Percentiles rank a stretch among this genome's conserved stretches.
phyloP scores from a whole-genome alignment of 2,113 vertebrate species.

The Sterrhoptilus dennistouni region DNA sequence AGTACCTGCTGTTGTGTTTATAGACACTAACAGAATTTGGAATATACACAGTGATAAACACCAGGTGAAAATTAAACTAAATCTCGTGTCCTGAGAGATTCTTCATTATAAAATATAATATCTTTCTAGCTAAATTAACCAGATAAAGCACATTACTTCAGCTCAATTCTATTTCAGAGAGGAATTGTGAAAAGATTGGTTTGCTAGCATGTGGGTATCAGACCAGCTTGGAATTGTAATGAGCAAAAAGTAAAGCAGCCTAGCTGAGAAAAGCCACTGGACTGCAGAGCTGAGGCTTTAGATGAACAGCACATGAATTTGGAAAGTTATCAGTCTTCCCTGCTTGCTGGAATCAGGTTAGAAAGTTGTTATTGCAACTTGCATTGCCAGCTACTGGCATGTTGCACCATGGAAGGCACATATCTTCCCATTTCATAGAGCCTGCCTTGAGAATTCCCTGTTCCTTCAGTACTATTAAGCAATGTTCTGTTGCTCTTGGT shows the following conservation, averaged over 20 bases:
- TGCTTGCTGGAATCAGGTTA: background rate
- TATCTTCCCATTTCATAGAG: background rate
- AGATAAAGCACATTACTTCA: background rate
- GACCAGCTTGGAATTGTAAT: background rate
- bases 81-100: background rate
- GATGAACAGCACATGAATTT: background rate
- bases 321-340: background rate
- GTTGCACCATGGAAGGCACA: background rate
- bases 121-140: background rate
- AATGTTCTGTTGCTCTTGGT: background rate
- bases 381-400: background rate
- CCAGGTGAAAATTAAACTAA: conserved; percentile 43
- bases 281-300: background rate
- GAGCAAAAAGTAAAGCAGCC: background rate
- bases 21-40: conserved; percentile 6
- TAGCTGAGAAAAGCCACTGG: background rate
- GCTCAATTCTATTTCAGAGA: background rate
- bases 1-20: conserved; percentile 34
- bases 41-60: background rate
- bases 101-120: conserved; percentile 12
- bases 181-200: background rate
- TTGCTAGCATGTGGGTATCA: background rate
- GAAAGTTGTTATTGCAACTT: background rate
- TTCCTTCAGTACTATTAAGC: background rate
- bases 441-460: background rate